A percentile compares a stretch with the other conserved stretches of the same genome.
Evolutionary conservation across 2,113 vertebrate species (phyloP).

Genomic region (Zosterops borbonicus): DNA sequence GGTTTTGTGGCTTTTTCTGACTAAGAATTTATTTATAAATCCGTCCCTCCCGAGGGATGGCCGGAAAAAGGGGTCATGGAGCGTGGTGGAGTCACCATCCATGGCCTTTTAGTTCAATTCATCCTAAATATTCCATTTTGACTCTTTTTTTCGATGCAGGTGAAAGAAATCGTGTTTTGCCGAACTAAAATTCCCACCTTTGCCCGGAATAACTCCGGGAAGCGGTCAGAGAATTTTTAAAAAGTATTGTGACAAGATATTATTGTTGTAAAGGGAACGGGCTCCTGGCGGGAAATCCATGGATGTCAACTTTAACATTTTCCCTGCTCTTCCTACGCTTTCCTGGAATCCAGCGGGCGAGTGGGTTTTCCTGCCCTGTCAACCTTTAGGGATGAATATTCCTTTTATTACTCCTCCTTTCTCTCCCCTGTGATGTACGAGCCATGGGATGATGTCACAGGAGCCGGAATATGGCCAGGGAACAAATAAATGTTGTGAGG

Average conservation of each 20-base stretch:
- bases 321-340: background rate
- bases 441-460: background rate
- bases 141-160: background rate
- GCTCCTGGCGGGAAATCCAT: background rate
- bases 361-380: background rate
- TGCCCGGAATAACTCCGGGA: background rate
- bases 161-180: background rate
- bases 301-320: background rate
- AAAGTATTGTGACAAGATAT: background rate
- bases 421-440: background rate
- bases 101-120: background rate
- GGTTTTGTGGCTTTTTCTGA: background rate
- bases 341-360: background rate
- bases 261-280: background rate
- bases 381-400: background rate
- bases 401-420: background rate
- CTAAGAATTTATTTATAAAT: background rate
- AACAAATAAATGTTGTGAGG: background rate
- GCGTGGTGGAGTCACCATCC: background rate
- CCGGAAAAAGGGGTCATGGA: background rate
- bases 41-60: background rate
- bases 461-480: background rate
- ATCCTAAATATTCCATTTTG: background rate
- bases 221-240: background rate
- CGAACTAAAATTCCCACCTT: background rate